These are phyloP conservation scores for Mesitornis unicolor DNA, from an alignment of 2,113 vertebrate genomes.

Conservation along the genomic window DNA sequence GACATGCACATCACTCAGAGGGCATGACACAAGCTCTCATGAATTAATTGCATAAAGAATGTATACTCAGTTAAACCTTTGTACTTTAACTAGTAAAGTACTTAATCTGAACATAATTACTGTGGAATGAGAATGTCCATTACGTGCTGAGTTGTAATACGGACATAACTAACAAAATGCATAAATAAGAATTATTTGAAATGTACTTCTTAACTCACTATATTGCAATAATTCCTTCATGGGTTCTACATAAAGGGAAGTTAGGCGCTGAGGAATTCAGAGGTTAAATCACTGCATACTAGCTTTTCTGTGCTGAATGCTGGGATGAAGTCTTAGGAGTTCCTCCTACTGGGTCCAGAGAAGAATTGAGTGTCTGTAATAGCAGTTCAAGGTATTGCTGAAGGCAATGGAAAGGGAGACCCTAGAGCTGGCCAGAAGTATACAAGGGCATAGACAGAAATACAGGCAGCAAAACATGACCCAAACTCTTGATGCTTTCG, in stretches of 20 bases:
- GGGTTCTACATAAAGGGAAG: neutral
- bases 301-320: neutral
- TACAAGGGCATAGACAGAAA: neutral
- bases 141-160: neutral
- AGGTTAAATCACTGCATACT: neutral
- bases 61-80: neutral
- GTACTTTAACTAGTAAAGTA: neutral
- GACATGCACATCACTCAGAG: neutral
- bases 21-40: neutral
- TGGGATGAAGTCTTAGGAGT: neutral
- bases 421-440: neutral
- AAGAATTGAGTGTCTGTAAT: neutral
- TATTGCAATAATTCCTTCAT: neutral
- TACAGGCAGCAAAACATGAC: neutral
- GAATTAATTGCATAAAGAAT: neutral
- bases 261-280: neutral
- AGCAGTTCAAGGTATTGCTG: neutral
- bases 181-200: neutral
- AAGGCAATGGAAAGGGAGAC: neutral
- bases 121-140: neutral
- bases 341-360: neutral
- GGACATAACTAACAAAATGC: neutral
- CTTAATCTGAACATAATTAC: neutral
- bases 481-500: neutral
- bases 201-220: neutral